Evolutionary conservation across 2,888 invertebrate genomes (phyloP).

Genomic region (Apamea crenata): DNA sequence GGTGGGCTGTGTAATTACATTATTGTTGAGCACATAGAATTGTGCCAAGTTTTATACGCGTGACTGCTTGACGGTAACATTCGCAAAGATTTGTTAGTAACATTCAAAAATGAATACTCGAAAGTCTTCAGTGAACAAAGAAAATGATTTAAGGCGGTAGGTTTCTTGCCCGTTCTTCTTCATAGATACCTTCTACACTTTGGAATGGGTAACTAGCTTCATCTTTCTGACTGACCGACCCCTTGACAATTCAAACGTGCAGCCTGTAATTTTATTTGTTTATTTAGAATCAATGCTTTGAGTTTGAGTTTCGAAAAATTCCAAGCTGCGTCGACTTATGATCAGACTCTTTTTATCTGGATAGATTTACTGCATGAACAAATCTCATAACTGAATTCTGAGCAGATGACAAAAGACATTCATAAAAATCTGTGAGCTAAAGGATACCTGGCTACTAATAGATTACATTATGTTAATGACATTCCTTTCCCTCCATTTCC

Average conservation of each 20-base stretch:
- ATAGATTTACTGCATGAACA: constrained; percentile 26
- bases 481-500: background rate
- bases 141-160: background rate
- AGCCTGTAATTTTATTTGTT: background rate
- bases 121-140: background rate
- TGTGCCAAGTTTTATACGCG: background rate
- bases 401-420: constrained; percentile 7
- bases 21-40: background rate
- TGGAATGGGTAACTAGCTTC: too few species aligned
- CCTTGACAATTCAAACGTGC: background rate
- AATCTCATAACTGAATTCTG: constrained; percentile 15
- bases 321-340: background rate
- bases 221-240: background rate
- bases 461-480: background rate
- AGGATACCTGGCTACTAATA: background rate
- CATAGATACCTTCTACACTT: too few species aligned
- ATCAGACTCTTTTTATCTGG: constrained; percentile 11
- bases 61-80: background rate
- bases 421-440: constrained; percentile 9
- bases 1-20: background rate
- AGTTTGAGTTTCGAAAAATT: background rate
- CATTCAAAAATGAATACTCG: background rate
- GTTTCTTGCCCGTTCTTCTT: too few species aligned
- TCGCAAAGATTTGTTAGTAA: background rate
- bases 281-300: background rate